Conservation (phyloP, 2,113 vertebrate species). For the Sarotherodon lohbergeri region DNA sequence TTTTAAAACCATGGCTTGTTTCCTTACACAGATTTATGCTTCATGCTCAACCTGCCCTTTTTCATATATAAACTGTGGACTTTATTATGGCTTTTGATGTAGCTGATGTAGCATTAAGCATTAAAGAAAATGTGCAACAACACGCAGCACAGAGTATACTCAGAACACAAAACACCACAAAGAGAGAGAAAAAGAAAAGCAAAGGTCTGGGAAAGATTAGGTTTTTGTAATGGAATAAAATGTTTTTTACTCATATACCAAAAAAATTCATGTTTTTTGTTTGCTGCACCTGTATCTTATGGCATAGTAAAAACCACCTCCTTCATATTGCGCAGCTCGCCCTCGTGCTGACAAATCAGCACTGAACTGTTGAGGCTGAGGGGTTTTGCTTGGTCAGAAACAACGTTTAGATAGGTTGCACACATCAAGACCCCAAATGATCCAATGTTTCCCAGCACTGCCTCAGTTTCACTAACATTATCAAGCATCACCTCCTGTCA, state of each 20-base stretch:
- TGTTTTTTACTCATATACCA: background rate
- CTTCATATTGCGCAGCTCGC: rapidly evolving
- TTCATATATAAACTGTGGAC: background rate
- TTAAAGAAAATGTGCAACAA: background rate
- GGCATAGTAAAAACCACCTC: background rate
- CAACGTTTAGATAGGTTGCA: background rate
- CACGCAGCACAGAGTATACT: background rate
- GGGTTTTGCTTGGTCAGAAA: background rate
- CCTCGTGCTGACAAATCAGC: background rate
- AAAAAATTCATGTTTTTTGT: background rate
- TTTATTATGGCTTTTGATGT: conserved; percentile 32
- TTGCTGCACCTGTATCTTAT: background rate
- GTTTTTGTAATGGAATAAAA: background rate
- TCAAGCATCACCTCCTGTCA: background rate
- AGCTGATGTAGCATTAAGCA: conserved; percentile 8
- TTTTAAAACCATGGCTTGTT: background rate
- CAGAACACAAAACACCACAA: background rate
- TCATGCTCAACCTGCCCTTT: conserved; percentile 15
- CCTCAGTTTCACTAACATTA: background rate
- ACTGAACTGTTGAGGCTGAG: background rate
- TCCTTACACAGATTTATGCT: conserved; percentile 3
- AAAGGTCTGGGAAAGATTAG: background rate
- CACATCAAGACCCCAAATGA: background rate
- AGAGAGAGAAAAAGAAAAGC: background rate
- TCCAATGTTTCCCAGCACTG: background rate